Evolutionary conservation across 1,140 invertebrate genomes (phyloP).

Genomic region (Drosophila parabipectinata): DNA sequence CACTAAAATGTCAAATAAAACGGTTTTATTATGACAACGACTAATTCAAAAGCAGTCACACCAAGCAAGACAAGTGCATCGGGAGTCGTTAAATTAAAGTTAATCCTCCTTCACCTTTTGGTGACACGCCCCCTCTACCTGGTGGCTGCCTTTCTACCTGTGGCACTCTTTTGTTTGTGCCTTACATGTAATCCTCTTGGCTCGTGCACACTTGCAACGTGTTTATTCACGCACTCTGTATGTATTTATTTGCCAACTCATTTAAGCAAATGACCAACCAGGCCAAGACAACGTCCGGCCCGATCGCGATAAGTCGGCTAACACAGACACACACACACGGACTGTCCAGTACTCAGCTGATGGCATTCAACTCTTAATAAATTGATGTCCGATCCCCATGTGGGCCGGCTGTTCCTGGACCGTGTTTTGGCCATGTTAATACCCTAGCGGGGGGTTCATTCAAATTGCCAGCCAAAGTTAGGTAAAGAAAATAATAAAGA

Average conservation of each 20-base stretch:
- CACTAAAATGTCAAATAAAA: slow-evolving; percentile 65
- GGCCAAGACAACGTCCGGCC: slow-evolving; percentile 60
- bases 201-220: slow-evolving; percentile 11
- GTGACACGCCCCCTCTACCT: too few species aligned
- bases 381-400: slow-evolving; percentile 46
- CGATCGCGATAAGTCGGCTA: slow-evolving; percentile 64
- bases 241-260: slow-evolving; percentile 69
- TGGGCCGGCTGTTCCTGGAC: slow-evolving; percentile 20
- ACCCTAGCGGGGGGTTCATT: slow-evolving; percentile 12
- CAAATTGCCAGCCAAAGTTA: not conserved
- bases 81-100: slow-evolving; percentile 72
- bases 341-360: slow-evolving; percentile 8
- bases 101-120: slow-evolving; percentile 45
- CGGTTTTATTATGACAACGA: slow-evolving; percentile 69
- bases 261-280: slow-evolving; percentile 75
- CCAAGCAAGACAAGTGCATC: slow-evolving; percentile 59
- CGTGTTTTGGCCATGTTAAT: slow-evolving; percentile 22
- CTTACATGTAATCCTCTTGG: slow-evolving; percentile 53
- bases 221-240: slow-evolving; percentile 6
- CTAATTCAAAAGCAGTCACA: slow-evolving; percentile 30
- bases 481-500: not conserved
- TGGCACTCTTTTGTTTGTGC: slow-evolving; percentile 32
- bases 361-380: slow-evolving; percentile 77
- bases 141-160: slow-evolving; percentile 5
- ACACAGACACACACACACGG: slow-evolving; percentile 3